These are phyloP conservation scores for Oxyscelio sp. DNA, from an alignment of 2,888 invertebrate species.

Conservation along the genomic window DNA sequence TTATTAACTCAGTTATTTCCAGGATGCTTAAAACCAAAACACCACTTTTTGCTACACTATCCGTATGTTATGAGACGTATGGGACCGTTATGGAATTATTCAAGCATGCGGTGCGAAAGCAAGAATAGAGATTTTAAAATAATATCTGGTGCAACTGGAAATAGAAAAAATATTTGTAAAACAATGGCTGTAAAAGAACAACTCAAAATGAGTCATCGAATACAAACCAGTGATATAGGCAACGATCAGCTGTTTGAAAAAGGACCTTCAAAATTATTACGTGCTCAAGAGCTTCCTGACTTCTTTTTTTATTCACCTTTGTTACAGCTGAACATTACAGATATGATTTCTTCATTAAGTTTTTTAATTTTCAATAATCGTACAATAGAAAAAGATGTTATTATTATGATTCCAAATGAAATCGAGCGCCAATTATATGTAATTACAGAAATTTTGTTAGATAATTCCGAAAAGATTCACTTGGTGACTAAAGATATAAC, in stretches of 20 bases:
- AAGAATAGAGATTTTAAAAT: slow-evolving; percentile 69
- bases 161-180: slow-evolving; percentile 63
- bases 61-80: slow-evolving; percentile 40
- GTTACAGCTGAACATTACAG: neutral
- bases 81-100: slow-evolving; percentile 60
- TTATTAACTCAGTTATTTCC: slow-evolving; percentile 32
- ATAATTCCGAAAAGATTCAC: neutral
- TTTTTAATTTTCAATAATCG: neutral
- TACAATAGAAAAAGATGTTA: neutral
- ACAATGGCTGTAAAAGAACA: slow-evolving; percentile 67
- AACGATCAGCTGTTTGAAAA: too few species aligned
- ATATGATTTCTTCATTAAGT: neutral
- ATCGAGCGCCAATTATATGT: neutral
- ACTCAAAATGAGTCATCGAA: slow-evolving; percentile 50
- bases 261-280: neutral
- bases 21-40: slow-evolving; percentile 66
- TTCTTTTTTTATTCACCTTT: neutral
- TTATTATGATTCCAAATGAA: slow-evolving; percentile 3
- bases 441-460: neutral
- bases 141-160: slow-evolving; percentile 42
- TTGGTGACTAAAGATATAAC: neutral
- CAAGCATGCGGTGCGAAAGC: slow-evolving; percentile 67
- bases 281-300: neutral
- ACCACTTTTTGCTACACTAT: slow-evolving; percentile 74
- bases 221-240: neutral